These are phyloP conservation scores for Athene cunicularia DNA, from an alignment of 2,113 vertebrate genomes.

Conservation along the genomic window DNA sequence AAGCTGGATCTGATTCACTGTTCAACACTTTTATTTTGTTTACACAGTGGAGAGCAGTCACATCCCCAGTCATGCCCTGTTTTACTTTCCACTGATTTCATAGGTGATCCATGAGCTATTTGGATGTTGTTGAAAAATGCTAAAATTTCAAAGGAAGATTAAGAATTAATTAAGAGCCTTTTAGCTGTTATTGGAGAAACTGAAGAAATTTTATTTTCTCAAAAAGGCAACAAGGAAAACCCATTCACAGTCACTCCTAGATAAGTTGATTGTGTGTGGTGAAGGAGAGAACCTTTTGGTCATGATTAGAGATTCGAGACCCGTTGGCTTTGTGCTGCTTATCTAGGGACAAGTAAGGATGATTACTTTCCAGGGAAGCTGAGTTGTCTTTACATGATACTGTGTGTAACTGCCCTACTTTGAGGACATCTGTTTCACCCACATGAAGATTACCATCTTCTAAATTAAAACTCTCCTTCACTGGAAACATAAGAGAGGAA, in stretches of 20 bases:
- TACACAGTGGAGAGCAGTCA: background rate
- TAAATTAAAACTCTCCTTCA: background rate
- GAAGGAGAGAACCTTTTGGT: background rate
- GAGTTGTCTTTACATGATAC: background rate
- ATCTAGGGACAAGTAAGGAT: background rate
- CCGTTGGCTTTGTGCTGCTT: background rate
- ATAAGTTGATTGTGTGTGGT: background rate
- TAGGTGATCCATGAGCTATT: background rate
- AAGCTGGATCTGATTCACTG: background rate
- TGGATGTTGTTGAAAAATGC: background rate
- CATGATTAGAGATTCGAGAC: background rate
- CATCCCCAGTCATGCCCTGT: background rate
- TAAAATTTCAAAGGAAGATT: background rate
- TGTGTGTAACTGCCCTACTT: background rate
- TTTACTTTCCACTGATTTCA: background rate
- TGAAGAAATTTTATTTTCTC: background rate
- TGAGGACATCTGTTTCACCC: background rate
- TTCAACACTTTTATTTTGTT: background rate
- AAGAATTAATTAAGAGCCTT: background rate
- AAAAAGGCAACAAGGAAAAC: background rate
- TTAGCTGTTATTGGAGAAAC: background rate
- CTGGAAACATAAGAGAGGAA: background rate
- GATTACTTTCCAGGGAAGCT: background rate
- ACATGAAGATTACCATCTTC: background rate
- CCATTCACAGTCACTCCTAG: background rate